Percentiles rank a stretch among this genome's conserved stretches.
These are phyloP conservation scores for Drosophila aldrichi DNA, from an alignment of 2,888 invertebrate genomes.

Conservation along the genomic window DNA sequence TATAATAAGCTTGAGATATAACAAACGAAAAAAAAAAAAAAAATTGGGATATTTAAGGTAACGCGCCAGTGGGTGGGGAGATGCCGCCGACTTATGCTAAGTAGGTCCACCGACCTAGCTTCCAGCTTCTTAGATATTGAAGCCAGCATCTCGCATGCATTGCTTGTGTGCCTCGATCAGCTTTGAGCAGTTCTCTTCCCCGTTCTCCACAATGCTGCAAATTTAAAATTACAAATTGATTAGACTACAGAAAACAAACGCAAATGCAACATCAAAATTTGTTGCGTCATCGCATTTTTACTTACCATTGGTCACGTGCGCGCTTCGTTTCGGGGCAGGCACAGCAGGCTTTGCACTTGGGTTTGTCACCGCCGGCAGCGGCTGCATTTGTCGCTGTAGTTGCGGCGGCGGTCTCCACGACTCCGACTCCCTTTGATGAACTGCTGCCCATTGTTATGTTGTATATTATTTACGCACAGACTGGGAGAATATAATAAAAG, in stretches of 20 bases:
- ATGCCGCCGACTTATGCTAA: background rate
- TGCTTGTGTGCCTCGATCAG: slow-evolving; percentile 98
- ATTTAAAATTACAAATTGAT: slow-evolving; percentile 1
- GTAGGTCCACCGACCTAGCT: background rate
- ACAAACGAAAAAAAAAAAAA: slow-evolving; percentile 55
- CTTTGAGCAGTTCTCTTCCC: slow-evolving; percentile 95
- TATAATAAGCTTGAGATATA: slow-evolving; percentile 68
- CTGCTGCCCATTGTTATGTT: slow-evolving; percentile 86
- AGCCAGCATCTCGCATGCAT: slow-evolving; percentile 98
- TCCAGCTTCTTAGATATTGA: slow-evolving; percentile 90
- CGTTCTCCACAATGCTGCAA: slow-evolving; percentile 94
- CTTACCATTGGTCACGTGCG: slow-evolving; percentile 95
- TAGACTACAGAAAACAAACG: slow-evolving; percentile 65
- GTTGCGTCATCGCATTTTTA: slow-evolving; percentile 21
- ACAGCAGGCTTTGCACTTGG: slow-evolving; percentile 97
- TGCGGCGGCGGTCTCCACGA: slow-evolving; percentile 83
- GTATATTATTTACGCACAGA: slow-evolving; percentile 3
- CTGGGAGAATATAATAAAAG: background rate
- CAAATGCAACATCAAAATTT: background rate
- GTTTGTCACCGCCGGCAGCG: slow-evolving; percentile 85
- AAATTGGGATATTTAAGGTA: slow-evolving; percentile 7
- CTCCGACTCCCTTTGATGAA: slow-evolving; percentile 86
- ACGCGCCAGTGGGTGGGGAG: background rate
- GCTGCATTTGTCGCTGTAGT: slow-evolving; percentile 74
- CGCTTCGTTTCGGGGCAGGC: slow-evolving; percentile 98